phyloP scores from a whole-genome alignment of 2,888 invertebrate genomes.

The Melipona beecheii region DNA sequence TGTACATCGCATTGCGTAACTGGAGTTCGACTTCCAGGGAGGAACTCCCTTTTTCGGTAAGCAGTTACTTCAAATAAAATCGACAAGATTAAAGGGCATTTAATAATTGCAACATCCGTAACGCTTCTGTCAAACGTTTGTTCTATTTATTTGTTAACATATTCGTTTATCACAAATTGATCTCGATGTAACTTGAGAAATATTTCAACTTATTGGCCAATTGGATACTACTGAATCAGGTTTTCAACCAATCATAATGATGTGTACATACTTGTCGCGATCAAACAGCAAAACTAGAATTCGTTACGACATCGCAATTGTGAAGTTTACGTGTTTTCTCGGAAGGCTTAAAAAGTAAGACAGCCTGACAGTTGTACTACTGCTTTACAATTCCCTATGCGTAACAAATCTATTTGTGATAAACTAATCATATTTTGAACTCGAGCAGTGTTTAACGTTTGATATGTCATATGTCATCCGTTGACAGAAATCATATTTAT shows the following conservation, averaged over 20 bases:
- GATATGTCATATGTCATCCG: not conserved
- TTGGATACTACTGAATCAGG: conserved; percentile 66
- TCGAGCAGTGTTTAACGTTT: not conserved
- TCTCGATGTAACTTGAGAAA: conserved; percentile 69
- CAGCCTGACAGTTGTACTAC: not conserved
- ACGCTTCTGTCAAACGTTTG: conserved; percentile 5
- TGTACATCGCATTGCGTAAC: conserved; percentile 80
- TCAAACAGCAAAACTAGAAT: conserved; percentile 66
- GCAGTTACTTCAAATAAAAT: conserved; percentile 60
- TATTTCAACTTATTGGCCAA: conserved; percentile 75
- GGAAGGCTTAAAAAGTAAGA: conserved; percentile 9
- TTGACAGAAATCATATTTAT: conserved; percentile 1
- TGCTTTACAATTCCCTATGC: not conserved
- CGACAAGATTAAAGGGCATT: not conserved
- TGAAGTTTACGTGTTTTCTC: conserved; percentile 33
- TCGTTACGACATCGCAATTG: conserved; percentile 72
- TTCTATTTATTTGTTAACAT: conserved; percentile 32
- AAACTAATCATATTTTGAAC: conserved; percentile 11
- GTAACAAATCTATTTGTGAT: not conserved
- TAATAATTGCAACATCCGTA: not conserved
- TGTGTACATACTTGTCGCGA: conserved; percentile 59
- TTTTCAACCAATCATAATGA: conserved; percentile 73
- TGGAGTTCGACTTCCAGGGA: conserved; percentile 78
- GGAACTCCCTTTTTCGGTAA: conserved; percentile 80
- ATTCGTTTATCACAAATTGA: conserved; percentile 59